Evolutionary conservation across 2,888 invertebrate genomes (phyloP), one percentile per base, ranked within the genome.

Genomic region (Coleophora deauratella): DNA sequence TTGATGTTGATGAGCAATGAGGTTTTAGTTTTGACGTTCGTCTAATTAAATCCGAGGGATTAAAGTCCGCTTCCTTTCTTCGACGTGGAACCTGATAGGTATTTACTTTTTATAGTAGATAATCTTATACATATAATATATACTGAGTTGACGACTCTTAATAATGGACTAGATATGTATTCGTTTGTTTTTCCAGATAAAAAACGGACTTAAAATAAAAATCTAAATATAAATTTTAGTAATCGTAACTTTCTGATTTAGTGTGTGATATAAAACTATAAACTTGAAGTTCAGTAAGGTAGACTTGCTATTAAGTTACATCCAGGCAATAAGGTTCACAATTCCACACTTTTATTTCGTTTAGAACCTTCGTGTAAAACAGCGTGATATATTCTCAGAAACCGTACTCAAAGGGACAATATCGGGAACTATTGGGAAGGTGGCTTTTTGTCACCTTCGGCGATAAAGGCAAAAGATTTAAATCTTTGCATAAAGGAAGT

Each of bases 21-120:
- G 57, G 55, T 52, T 60, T 64, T 55, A 66, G 70, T 72, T 72
- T 59, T 72, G 70, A 70, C 70, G 55, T 63, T 58, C 47, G 53
- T 58, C 57, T 69, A 65, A 70, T 70, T 71, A 70, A 64, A 62
- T 58, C 55, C 14, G 28, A 37, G 35, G 42, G 33, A 32, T 35
- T 31, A 42, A n/a, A 14, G 33, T 33, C 9, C 12, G 12, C 33
- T 13, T 13, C 6, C 21, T 21, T 21, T 21, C 21, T 21, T 21
- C 21, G 6, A 21, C 3, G 6, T 21, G 21, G 21, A 21, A n/a
- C n/a, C n/a, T n/a, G n/a, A n/a, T n/a, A n/a, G n/a, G n/a, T n/a
- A n/a, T n/a, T n/a, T n/a, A n/a, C n/a, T n/a, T n/a, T n/a, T n/a
- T n/a, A n/a, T n/a, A n/a, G n/a, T n/a, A n/a, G n/a, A n/a, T n/a